Evolutionary conservation across 2,888 invertebrate species (phyloP).

Genomic region (Nemotelus nigrinus): DNA sequence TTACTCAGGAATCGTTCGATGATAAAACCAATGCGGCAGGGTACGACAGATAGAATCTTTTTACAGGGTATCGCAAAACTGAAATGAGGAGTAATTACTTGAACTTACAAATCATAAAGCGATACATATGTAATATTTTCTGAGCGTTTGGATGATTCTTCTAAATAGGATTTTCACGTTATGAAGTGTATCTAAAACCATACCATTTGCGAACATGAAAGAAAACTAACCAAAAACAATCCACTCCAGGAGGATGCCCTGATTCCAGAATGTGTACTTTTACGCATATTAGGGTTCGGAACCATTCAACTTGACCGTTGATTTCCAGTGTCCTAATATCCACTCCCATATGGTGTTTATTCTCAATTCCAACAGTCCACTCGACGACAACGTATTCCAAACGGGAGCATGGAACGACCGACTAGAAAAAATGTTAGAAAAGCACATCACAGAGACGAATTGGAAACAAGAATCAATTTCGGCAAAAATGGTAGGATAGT

Average conservation of each 20-base stretch:
- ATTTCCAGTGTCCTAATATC: background rate
- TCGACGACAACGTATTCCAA: background rate
- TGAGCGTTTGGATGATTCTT: too few relatives aligned
- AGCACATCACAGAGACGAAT: slow-evolving; percentile 23
- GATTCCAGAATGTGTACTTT: too few relatives aligned
- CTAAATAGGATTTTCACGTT: too few relatives aligned
- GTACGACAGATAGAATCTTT: too few relatives aligned
- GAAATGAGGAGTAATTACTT: too few relatives aligned
- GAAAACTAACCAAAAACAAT: background rate
- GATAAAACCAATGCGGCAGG: background rate
- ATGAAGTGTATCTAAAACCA: too few relatives aligned
- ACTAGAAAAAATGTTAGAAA: slow-evolving; percentile 5
- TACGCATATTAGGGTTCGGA: background rate
- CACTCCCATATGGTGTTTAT: slow-evolving; percentile 12
- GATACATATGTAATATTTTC: too few relatives aligned
- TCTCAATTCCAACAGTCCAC: background rate
- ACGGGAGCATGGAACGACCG: background rate
- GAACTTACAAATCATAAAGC: too few relatives aligned
- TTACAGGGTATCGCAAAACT: too few relatives aligned
- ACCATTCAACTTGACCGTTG: background rate
- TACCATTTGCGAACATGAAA: background rate
- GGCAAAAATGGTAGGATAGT: slow-evolving; percentile 7
- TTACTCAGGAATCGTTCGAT: background rate
- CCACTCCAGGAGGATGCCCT: too few relatives aligned
- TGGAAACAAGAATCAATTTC: slow-evolving; percentile 46